These are phyloP conservation scores for Taurulus bubalis DNA, from an alignment of 2,113 vertebrate genomes.

Conservation along the genomic window DNA sequence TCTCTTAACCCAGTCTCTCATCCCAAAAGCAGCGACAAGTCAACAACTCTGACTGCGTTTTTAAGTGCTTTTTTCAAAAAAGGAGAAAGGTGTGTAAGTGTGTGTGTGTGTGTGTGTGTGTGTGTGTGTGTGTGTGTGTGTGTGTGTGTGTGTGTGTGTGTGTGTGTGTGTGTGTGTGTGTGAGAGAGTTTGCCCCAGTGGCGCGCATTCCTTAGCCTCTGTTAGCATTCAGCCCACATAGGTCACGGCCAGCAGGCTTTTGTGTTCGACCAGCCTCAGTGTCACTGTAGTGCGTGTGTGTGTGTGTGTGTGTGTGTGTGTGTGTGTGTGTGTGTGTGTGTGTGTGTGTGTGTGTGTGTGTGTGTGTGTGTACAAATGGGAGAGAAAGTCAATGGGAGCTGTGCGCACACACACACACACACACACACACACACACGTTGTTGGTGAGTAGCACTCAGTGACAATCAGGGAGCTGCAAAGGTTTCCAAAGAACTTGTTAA, in stretches of 20 bases:
- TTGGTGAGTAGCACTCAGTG: conserved; percentile 38
- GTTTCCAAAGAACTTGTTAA: conserved; percentile 40
- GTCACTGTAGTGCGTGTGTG: conserved; percentile 39
- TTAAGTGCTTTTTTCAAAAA: conserved; percentile 47
- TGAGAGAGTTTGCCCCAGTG: conserved; percentile 26
- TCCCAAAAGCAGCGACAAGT: conserved; percentile 57
- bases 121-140: conserved; percentile 7
- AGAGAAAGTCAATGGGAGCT: conserved; percentile 57
- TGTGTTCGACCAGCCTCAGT: conserved; percentile 62
- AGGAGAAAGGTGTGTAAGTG: background rate
- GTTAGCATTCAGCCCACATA: conserved; percentile 80
- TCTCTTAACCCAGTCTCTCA: conserved; percentile 44
- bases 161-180: conserved; percentile 1
- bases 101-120: too few species aligned
- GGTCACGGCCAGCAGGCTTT: conserved; percentile 76
- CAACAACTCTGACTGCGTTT: conserved; percentile 68
- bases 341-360: conserved; percentile 1
- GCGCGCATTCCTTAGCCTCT: conserved; percentile 68
- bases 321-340: background rate
- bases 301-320: conserved; percentile 10
- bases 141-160: background rate
- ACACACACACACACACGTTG: conserved; percentile 34
- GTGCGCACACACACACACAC: conserved; percentile 1
- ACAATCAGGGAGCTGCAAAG: conserved; percentile 43
- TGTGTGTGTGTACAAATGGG: conserved; percentile 20